These are phyloP conservation scores for Amiota minor DNA, from an alignment of 2,888 invertebrate genomes.

Conservation along the genomic window DNA sequence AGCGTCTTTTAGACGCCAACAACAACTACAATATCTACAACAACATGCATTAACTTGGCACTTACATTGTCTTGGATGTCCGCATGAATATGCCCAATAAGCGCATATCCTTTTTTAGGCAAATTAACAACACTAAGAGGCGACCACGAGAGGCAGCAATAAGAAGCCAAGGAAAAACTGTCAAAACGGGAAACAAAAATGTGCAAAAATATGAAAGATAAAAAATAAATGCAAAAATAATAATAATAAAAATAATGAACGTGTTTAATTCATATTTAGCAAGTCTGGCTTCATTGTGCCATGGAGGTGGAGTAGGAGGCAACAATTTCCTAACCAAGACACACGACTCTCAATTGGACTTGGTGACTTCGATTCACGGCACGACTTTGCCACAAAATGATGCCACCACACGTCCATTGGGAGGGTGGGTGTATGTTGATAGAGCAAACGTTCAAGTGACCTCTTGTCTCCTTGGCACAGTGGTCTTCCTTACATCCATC, in stretches of 20 bases:
- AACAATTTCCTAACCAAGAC: conserved; percentile 37
- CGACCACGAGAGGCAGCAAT: too few relatives aligned
- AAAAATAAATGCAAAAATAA: conserved; percentile 43
- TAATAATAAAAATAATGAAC: conserved; percentile 62
- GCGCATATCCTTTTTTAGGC: conserved; percentile 57
- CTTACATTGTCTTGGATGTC: conserved; percentile 17
- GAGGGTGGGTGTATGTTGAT: neutral
- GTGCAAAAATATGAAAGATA: conserved; percentile 22
- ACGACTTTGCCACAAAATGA: conserved; percentile 14
- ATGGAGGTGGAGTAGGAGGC: conserved; percentile 54
- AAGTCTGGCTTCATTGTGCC: neutral
- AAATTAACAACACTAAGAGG: conserved; percentile 52
- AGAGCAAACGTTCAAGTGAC: neutral
- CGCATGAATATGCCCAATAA: conserved; percentile 36
- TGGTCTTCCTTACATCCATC: too few relatives aligned
- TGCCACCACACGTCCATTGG: conserved; percentile 8
- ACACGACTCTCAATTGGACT: neutral
- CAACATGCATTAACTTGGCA: conserved; percentile 17
- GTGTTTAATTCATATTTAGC: conserved; percentile 68
- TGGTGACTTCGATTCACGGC: neutral
- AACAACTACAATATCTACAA: conserved; percentile 10
- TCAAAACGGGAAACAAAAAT: conserved; percentile 19
- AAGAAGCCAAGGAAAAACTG: conserved; percentile 37
- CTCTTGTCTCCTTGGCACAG: too few relatives aligned
- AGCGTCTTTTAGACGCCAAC: conserved; percentile 34